phyloP scores from a whole-genome alignment of 1,140 invertebrate genomes.

The Drosophila santomea region DNA sequence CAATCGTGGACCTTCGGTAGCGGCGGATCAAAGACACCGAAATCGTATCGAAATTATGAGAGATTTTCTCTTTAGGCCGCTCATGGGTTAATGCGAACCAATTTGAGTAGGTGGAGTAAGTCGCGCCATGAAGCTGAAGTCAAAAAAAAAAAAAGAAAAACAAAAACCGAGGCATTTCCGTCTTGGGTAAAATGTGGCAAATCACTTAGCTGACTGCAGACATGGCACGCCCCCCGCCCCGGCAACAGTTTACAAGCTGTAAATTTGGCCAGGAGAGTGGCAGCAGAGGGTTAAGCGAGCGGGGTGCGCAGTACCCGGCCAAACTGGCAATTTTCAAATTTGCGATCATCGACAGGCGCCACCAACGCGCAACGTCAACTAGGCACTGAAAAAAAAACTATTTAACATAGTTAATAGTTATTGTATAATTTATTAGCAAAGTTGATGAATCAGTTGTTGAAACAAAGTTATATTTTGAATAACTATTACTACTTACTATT shows the following conservation, averaged over 20 bases:
- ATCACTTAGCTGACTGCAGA: conserved; percentile 77
- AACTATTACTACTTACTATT: too few relatives aligned
- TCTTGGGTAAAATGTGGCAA: conserved; percentile 37
- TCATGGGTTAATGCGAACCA: conserved; percentile 32
- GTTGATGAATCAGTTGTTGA: too few relatives aligned
- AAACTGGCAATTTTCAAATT: conserved; percentile 77
- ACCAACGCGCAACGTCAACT: conserved; percentile 62
- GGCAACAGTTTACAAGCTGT: conserved; percentile 45
- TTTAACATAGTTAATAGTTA: too few relatives aligned
- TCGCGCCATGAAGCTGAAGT: conserved; percentile 8
- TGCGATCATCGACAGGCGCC: conserved; percentile 65
- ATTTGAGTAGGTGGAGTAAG: conserved; percentile 37
- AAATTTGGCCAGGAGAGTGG: conserved; percentile 28
- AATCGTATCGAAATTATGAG: conserved; percentile 39
- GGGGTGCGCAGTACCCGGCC: conserved; percentile 25
- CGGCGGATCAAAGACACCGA: conserved; percentile 41
- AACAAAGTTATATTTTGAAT: too few relatives aligned
- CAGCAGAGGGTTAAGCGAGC: not conserved
- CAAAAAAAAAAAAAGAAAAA: not conserved
- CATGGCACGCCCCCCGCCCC: conserved; percentile 53
- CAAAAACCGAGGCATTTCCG: conserved; percentile 36
- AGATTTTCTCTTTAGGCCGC: conserved; percentile 29
- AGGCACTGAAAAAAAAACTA: conserved; percentile 3
- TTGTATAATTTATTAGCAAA: too few relatives aligned
- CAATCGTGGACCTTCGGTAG: conserved; percentile 33